Percentiles rank a stretch among this genome's conserved stretches.
Conservation (phyloP, 2,797 vertebrate species). For the Coilia nasus region DNA sequence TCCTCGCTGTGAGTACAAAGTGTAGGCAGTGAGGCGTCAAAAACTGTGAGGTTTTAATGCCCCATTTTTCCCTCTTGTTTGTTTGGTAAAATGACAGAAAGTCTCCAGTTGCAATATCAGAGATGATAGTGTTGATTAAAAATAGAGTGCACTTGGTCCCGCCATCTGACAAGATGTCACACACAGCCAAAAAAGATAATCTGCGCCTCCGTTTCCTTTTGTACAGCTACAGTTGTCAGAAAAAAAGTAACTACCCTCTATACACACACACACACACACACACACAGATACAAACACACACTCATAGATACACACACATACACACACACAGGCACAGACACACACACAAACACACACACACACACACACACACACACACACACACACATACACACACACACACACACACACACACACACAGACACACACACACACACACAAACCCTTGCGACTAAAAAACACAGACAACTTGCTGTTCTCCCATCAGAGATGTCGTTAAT, state of each 20-base stretch:
- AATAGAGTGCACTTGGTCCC: background rate
- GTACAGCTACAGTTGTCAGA: slow-evolving; percentile 64
- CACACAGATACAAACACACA: slow-evolving; percentile 46
- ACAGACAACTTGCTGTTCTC: slow-evolving; percentile 61
- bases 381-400: slow-evolving; percentile 45
- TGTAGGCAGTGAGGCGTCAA: background rate
- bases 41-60: background rate
- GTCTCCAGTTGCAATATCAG: slow-evolving; percentile 7
- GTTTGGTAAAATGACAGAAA: background rate
- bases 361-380: background rate
- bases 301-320: too few species aligned
- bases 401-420: slow-evolving; percentile 17
- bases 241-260: slow-evolving; percentile 51
- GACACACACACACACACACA: slow-evolving; percentile 21
- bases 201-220: slow-evolving; percentile 70
- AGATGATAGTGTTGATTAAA: slow-evolving; percentile 9
- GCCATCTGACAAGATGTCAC: slow-evolving; percentile 32
- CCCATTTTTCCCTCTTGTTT: background rate
- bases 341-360: background rate
- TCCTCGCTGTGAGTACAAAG: background rate
- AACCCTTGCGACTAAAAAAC: slow-evolving; percentile 57
- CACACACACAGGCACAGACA: background rate
- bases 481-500: slow-evolving; percentile 57
- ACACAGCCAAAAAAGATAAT: slow-evolving; percentile 68
- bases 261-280: background rate